phyloP scores from a whole-genome alignment of 2,113 vertebrate genomes.

The Colius striatus region DNA sequence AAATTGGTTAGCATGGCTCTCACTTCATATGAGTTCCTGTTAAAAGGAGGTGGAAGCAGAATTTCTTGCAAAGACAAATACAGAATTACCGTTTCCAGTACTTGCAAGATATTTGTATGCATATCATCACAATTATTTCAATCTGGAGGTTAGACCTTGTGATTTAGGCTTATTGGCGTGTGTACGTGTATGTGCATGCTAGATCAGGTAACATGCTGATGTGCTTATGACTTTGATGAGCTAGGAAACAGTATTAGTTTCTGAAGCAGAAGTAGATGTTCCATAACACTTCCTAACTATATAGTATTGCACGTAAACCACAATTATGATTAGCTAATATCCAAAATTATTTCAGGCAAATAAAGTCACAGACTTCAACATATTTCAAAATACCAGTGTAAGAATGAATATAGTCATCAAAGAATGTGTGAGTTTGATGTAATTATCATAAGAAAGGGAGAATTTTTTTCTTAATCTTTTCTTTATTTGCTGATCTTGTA shows the following conservation, averaged over 20 bases:
- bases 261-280: not conserved
- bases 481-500: not conserved
- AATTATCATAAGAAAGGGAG: not conserved
- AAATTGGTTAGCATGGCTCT: not conserved
- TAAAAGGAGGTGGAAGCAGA: not conserved
- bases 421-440: not conserved
- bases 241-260: not conserved
- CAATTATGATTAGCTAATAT: not conserved
- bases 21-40: not conserved
- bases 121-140: not conserved
- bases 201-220: not conserved
- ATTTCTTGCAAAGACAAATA: not conserved
- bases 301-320: not conserved
- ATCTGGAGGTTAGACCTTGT: not conserved
- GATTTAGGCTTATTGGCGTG: not conserved
- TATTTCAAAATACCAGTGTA: not conserved
- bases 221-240: not conserved
- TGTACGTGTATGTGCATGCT: fast-evolving
- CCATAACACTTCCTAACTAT: not conserved
- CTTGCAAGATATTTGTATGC: not conserved
- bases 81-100: not conserved
- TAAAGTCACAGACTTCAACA: not conserved
- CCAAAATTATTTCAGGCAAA: not conserved
- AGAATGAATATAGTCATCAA: not conserved
- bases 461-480: not conserved